Evolutionary conservation across 2,797 vertebrate species (phyloP).

Genomic region (Hipposideros larvatus): DNA sequence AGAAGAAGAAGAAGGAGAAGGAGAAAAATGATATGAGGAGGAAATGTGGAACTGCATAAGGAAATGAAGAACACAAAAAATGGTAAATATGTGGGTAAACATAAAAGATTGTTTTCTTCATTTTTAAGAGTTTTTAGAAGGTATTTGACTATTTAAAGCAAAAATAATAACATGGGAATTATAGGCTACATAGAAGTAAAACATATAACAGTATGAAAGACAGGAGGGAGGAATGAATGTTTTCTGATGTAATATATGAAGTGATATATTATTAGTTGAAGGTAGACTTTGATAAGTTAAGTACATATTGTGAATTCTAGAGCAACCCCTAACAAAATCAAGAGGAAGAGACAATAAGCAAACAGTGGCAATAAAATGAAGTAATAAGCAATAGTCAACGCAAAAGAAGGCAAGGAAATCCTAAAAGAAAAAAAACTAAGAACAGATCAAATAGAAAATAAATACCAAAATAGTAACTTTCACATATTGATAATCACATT

Average conservation of each 20-base stretch:
- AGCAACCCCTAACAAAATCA: not conserved
- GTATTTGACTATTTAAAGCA: not conserved
- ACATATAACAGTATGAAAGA: not conserved
- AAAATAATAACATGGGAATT: not conserved
- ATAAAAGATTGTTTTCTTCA: not conserved
- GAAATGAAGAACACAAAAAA: not conserved
- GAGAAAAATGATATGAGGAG: not conserved
- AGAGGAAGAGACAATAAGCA: not conserved
- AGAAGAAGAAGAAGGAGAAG: not conserved
- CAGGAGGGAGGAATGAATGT: not conserved
- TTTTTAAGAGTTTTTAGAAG: not conserved
- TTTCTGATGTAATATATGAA: not conserved
- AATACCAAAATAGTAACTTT: constrained; percentile 1
- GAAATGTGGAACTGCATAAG: not conserved
- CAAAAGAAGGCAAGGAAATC: not conserved
- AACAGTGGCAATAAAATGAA: constrained; percentile 22
- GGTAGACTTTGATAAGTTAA: not conserved
- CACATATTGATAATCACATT: not conserved
- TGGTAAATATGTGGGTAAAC: not conserved
- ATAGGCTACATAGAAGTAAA: constrained; percentile 3
- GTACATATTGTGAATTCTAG: not conserved
- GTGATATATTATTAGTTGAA: not conserved
- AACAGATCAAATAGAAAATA: not conserved
- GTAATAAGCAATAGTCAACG: not conserved
- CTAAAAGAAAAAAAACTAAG: not conserved